These are phyloP conservation scores for Platyura marginata DNA, from an alignment of 1,140 invertebrate genomes.

Conservation along the genomic window DNA sequence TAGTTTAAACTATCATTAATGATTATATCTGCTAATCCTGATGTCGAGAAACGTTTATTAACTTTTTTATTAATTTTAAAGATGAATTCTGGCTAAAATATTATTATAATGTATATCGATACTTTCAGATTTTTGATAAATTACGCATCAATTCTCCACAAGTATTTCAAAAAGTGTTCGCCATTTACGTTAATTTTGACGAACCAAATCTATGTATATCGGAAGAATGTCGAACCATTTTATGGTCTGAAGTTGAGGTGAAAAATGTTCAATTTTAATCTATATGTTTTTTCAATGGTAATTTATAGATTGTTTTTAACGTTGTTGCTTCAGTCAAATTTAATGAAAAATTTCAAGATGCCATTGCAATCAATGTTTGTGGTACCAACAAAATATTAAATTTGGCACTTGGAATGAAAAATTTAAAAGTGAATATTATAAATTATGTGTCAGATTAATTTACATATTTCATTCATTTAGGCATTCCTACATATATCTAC, in stretches of 20 bases:
- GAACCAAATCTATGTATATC: conserved; percentile 54
- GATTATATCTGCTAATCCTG: not conserved
- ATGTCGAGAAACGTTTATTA: not conserved
- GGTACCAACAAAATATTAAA: conserved; percentile 37
- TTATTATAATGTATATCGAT: too few relatives aligned
- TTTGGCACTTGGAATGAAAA: conserved; percentile 39
- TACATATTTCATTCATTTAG: conserved; percentile 12
- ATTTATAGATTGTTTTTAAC: conserved; percentile 59
- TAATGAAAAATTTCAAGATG: conserved; percentile 53
- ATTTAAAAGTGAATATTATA: conserved; percentile 45
- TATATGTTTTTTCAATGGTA: not conserved
- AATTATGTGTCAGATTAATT: not conserved
- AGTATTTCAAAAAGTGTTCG: conserved; percentile 50
- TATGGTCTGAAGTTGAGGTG: conserved; percentile 22
- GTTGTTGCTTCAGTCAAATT: conserved; percentile 79
- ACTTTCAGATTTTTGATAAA: conserved; percentile 55
- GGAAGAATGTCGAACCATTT: conserved; percentile 18
- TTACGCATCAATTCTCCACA: conserved; percentile 36
- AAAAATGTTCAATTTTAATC: not conserved
- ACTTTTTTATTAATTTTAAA: not conserved
- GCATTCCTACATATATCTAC: conserved; percentile 43
- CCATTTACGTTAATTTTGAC: conserved; percentile 69
- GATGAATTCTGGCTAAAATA: conserved; percentile 11
- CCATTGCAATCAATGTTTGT: conserved; percentile 38
- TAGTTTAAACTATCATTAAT: not conserved